Conservation (phyloP, 2,113 vertebrate genomes). For the Lagenorhynchus albirostris region DNA sequence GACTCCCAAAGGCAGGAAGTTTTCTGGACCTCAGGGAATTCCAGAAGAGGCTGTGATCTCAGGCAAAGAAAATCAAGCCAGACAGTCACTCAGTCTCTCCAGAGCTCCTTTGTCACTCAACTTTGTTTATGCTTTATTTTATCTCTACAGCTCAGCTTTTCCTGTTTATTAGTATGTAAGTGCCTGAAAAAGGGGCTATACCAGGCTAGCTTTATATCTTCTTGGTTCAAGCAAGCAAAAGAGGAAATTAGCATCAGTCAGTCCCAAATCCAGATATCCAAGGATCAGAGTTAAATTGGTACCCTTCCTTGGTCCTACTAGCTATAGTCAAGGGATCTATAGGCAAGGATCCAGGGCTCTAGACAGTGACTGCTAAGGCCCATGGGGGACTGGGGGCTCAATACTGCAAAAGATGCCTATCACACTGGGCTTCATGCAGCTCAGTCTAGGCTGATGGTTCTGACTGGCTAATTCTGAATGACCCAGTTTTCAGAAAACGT, state of each 20-base stretch:
- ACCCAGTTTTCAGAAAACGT: background rate
- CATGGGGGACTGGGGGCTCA: background rate
- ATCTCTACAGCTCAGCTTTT: background rate
- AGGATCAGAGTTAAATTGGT: background rate
- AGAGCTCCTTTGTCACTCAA: background rate
- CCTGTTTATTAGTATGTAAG: background rate
- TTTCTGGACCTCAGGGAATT: background rate
- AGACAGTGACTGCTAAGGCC: background rate
- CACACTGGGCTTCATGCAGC: background rate
- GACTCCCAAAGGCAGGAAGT: background rate
- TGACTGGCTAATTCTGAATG: background rate
- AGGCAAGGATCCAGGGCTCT: background rate
- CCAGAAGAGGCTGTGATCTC: background rate
- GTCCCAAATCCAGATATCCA: background rate
- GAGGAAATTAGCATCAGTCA: background rate
- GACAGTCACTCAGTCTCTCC: background rate
- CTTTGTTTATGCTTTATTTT: constrained; percentile 27
- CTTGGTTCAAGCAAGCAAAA: constrained; percentile 1
- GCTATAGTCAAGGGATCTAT: too few relatives aligned
- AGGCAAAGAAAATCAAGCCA: background rate
- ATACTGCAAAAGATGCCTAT: background rate
- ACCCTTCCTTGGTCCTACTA: background rate
- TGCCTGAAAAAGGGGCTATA: background rate
- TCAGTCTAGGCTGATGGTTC: background rate
- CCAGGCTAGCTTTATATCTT: background rate